These are phyloP conservation scores for Pheucticus melanocephalus DNA, from an alignment of 2,113 vertebrate genomes.

Conservation along the genomic window DNA sequence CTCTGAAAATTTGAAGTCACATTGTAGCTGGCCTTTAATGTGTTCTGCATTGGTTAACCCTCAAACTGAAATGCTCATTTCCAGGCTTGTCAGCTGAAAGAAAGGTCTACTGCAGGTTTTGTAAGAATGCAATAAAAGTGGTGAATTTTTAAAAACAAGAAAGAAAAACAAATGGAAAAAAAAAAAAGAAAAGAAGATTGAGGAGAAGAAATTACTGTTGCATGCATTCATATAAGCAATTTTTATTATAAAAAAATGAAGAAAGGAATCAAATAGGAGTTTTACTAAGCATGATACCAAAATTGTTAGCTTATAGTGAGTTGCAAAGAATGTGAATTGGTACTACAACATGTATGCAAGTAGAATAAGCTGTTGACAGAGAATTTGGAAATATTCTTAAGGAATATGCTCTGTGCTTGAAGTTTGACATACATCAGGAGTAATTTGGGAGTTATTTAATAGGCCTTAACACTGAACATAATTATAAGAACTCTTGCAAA, in stretches of 20 bases:
- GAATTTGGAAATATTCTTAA: not conserved
- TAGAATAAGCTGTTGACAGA: not conserved
- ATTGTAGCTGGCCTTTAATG: not conserved
- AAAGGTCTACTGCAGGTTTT: not conserved
- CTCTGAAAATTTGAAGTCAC: not conserved
- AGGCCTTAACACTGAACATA: not conserved
- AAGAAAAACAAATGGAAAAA: not conserved
- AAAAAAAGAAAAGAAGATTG: not conserved
- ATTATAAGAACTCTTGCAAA: not conserved
- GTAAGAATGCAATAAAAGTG: not conserved
- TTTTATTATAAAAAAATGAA: not conserved
- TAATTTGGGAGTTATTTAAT: not conserved
- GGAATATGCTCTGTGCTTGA: not conserved
- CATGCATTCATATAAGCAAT: not conserved
- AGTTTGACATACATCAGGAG: not conserved
- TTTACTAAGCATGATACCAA: not conserved
- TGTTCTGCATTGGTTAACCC: not conserved
- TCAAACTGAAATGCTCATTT: not conserved
- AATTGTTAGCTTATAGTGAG: not conserved
- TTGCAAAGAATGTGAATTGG: not conserved
- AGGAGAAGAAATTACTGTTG: not conserved
- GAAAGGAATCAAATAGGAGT: not conserved
- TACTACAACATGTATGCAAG: not conserved
- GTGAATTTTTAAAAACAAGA: not conserved
- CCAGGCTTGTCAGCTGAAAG: not conserved